Base-by-base conservation (phyloP, 2,113 vertebrate species). In the Pagrus major region DNA sequence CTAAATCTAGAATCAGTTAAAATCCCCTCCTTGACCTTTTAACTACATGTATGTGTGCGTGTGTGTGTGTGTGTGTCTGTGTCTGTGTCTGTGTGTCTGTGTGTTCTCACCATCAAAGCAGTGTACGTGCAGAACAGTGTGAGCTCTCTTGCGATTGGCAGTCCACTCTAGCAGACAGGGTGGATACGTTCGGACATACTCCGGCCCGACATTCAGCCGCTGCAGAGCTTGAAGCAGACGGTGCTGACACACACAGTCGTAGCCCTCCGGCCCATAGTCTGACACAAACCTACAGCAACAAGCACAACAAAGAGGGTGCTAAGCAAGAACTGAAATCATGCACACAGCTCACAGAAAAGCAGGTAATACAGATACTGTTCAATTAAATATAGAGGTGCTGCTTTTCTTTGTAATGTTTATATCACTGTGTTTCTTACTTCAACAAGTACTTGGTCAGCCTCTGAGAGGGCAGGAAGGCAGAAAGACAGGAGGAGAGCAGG, bases 161-260 rank as follows among this genome's bases (percentile, higher is more conserved):
- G 91, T 96, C 98, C 98, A 99, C 94, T 99, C 98, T 9, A 99
- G 95, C 12, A 97, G 94, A 2, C 95, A 97, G 0, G 95, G 97
- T 0, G 98, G 98, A 86, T 96, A 97, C 12, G 96, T 93, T 0
- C 98, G 94, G 67, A 94, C 93, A 0, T 94, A 93, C 0, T 94
- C 93, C 0, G 90, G 44, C 0, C 96, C 95, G 33, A 90, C 85
- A 37, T 92, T 92, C 0, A 93, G 76, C 42, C 77, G 94, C 9
- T 95, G 95, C 95, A 98, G 95, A 81, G 95, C 97, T 16, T 97
- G 97, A 90, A 99, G 94, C 90, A 99, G 95, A 77, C 96, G 97
- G 82, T 97, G 97, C 86, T 99, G 98, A 93, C 98, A 99, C 67
- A 98, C 88, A 0, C 96, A 94, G 90, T 96, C 94, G 89, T 96